phyloP scores from a whole-genome alignment of 1,140 invertebrate species.

The Drosophila fuyamai region DNA sequence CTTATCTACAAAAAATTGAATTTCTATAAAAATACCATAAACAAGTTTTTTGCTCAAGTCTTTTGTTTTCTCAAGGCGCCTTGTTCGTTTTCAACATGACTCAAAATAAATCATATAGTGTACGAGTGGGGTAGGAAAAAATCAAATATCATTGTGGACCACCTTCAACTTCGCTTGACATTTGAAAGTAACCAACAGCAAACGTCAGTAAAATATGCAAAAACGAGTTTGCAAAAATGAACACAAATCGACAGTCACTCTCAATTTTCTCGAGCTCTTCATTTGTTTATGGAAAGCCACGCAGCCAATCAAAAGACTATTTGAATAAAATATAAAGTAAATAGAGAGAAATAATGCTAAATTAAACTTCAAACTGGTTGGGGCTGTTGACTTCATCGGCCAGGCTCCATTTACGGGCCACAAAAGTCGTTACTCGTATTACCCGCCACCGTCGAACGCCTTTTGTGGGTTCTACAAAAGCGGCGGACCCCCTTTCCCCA shows the following conservation, averaged over 20 bases:
- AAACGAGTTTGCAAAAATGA: slow-evolving; percentile 64
- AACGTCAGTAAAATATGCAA: slow-evolving; percentile 73
- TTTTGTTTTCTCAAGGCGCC: slow-evolving; percentile 63
- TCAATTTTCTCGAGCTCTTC: slow-evolving; percentile 67
- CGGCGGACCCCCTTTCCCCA: slow-evolving; percentile 1
- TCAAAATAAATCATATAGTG: slow-evolving; percentile 74
- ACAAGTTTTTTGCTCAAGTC: slow-evolving; percentile 70
- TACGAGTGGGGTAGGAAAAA: slow-evolving; percentile 22
- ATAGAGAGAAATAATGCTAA: slow-evolving; percentile 34
- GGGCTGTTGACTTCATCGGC: slow-evolving; percentile 67
- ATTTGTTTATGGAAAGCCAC: slow-evolving; percentile 63
- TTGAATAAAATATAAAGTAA: slow-evolving; percentile 32
- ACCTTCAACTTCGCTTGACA: slow-evolving; percentile 81
- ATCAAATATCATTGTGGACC: slow-evolving; percentile 70
- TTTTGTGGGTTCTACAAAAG: slow-evolving; percentile 72
- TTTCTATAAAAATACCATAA: slow-evolving; percentile 37
- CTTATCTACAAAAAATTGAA: slow-evolving; percentile 8
- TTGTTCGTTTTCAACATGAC: slow-evolving; percentile 62
- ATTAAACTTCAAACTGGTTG: slow-evolving; percentile 38
- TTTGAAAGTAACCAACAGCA: slow-evolving; percentile 70
- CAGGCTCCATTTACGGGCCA: slow-evolving; percentile 70
- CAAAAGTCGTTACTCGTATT: slow-evolving; percentile 59
- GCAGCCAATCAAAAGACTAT: slow-evolving; percentile 24
- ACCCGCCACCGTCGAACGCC: slow-evolving; percentile 66
- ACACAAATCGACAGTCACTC: slow-evolving; percentile 66